Evolutionary conservation across 2,113 vertebrate genomes (phyloP), one percentile per base, ranked within the genome.

Genomic region (Cryptotis parvus): DNA sequence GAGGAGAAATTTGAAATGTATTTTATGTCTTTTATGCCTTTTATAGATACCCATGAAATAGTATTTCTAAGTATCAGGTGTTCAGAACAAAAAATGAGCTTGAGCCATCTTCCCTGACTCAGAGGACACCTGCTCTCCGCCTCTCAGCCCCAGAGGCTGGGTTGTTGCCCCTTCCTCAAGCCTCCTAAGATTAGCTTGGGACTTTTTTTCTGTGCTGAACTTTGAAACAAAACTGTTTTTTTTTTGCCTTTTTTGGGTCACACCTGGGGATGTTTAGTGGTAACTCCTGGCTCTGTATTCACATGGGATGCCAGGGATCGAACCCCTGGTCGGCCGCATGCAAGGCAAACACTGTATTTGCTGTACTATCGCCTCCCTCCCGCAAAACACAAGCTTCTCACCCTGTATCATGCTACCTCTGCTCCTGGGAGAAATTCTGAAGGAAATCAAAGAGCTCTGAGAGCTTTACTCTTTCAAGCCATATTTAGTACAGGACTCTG

Each of bases 91-190:
- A n/a, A 76, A 63, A 14, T 0, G 3, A 70, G 43, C 15, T 16
- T 0, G 1, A 43, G 69, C 89, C 39, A 29, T 86, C 49, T 26
- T 49, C 58, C 45, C 1, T 0, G 1, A 31, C 84, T 58, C 1
- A 65, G 61, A 29, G 65, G 77, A 73, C 33, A 27, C 76, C n/a
- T 1, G 0, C 4, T 24, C 26, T n/a, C 39, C 41, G 65, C 14
- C 0, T 31, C 66, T 43, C n/a, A 9, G 33, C 16, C 70, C 14
- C 35, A n/a, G n/a, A n/a, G n/a, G n/a, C n/a, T n/a, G n/a, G n/a
- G n/a, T n/a, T n/a, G n/a, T n/a, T n/a, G n/a, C n/a, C n/a, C n/a
- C n/a, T n/a, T n/a, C n/a, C n/a, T n/a, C n/a, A n/a, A n/a, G n/a
- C n/a, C n/a, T n/a, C n/a, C n/a, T n/a, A n/a, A n/a, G n/a, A 1